phyloP scores from a whole-genome alignment of 2,797 vertebrate species.

The Gila robusta region DNA sequence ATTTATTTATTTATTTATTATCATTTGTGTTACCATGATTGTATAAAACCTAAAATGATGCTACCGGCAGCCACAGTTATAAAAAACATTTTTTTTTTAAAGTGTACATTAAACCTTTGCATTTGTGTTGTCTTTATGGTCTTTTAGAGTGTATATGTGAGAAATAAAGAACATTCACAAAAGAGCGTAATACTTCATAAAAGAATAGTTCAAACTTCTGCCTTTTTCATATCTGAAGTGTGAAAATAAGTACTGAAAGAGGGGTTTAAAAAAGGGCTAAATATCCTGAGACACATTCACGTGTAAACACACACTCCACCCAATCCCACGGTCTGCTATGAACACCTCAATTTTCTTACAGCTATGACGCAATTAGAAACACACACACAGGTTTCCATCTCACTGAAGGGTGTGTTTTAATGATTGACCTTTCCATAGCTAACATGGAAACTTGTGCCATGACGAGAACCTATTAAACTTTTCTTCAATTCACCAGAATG shows the following conservation, averaged over 20 bases:
- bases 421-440: slow-evolving; percentile 36
- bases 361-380: slow-evolving; percentile 52
- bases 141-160: not conserved
- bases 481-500: no score
- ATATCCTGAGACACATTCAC: slow-evolving; percentile 18
- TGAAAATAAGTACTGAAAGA: not conserved
- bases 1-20: no score
- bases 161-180: not conserved
- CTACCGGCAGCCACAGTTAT: no score
- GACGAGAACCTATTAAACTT: not conserved
- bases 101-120: not conserved
- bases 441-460: slow-evolving; percentile 16
- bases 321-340: slow-evolving; percentile 3
- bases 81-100: no score
- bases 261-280: not conserved
- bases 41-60: no score
- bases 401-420: slow-evolving; percentile 14
- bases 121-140: not conserved
- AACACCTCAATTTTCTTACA: slow-evolving; percentile 39
- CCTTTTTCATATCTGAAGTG: not conserved
- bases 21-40: no score
- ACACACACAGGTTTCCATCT: slow-evolving; percentile 47
- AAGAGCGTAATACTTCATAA: not conserved
- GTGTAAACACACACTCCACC: slow-evolving; percentile 33
- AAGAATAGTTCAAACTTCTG: not conserved